Evolutionary conservation across 23 tunicate genomes (phyloP), one percentile per base, ranked within the genome.

Genomic region (Trididemnum miniatum): DNA sequence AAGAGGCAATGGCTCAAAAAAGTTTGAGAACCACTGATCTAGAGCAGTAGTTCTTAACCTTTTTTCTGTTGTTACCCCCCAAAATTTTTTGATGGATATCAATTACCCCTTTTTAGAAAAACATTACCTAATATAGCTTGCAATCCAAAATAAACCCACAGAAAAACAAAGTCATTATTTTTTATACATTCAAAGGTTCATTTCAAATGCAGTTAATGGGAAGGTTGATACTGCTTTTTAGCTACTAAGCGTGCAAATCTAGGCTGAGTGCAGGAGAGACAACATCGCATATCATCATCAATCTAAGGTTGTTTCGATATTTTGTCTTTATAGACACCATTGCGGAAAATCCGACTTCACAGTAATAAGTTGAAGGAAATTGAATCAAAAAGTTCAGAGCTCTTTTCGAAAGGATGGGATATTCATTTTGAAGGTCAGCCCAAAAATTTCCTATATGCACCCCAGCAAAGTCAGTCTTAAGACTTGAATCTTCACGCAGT

Each of bases 331-430:
- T 72, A 35, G 71, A 72, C 38, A 29, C 33, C 80, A 72, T 83
- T 83, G 71, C 72, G 35, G 72, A 83, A 59, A 73, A 83, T 54
- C 80, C 71, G 33, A 83, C 87, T 83, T 83, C 80, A 72, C 87
- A 83, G 80, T 72, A 34, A 59, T 83, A 72, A 73, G 87, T 72
- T 72, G 72, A 83, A 73, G 80, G 72, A 59, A 22, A 59, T 72
- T 73, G 57, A 73, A 72, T 82, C 54, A 83, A n/a, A n/a, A 72
- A 83, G 1, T 34, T 72, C 33, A 83, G 59, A 29, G 80, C 80
- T 40, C 33, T 83, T 51, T 35, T 83, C 35, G 72, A 83, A 59
- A 83, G 80, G 71, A 83, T 83, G 71, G 80, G 12, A 74, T 74
- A 74, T 74, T 83, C 80, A 83, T 73, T 32, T 83, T 83, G 80